Conservation (phyloP, 2,113 vertebrate species). For the Paraplagusia blochii region DNA sequence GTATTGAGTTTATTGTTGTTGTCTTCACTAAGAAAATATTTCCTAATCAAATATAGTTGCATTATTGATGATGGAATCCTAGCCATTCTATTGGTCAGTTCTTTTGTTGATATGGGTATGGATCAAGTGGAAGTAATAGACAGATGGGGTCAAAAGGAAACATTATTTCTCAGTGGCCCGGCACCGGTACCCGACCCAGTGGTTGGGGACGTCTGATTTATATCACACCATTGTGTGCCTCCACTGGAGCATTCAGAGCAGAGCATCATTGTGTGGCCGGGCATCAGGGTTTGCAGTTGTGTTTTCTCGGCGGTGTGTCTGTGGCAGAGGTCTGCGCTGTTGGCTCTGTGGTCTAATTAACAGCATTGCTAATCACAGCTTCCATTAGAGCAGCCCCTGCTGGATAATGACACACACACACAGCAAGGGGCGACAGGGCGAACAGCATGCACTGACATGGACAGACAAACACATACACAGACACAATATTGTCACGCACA, state of each 20-base stretch:
- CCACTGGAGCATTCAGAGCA: constrained; percentile 30
- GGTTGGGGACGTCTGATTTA: too few species aligned
- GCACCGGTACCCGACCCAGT: too few species aligned
- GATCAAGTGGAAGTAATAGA: too few species aligned
- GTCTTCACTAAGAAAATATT: too few species aligned
- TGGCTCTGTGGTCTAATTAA: constrained; percentile 76
- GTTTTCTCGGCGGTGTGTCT: constrained; percentile 56
- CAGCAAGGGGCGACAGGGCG: constrained; percentile 68
- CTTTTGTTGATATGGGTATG: too few species aligned
- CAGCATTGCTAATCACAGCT: constrained; percentile 78
- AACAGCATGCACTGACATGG: constrained; percentile 71
- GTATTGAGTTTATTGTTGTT: too few species aligned
- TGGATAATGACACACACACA: constrained; percentile 73
- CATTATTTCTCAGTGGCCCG: too few species aligned
- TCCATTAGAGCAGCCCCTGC: constrained; percentile 75
- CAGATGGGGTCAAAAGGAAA: too few species aligned
- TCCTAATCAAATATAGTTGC: too few species aligned
- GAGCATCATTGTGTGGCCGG: constrained; percentile 14
- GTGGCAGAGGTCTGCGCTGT: constrained; percentile 61
- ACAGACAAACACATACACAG: constrained; percentile 63
- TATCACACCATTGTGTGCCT: constrained; percentile 27
- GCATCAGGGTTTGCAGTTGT: constrained; percentile 24
- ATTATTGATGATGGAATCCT: too few species aligned
- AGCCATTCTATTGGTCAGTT: too few species aligned
- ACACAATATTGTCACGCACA: constrained; percentile 47